Conservation (phyloP, 2,113 vertebrate species). For the Chionodraco myersi region DNA sequence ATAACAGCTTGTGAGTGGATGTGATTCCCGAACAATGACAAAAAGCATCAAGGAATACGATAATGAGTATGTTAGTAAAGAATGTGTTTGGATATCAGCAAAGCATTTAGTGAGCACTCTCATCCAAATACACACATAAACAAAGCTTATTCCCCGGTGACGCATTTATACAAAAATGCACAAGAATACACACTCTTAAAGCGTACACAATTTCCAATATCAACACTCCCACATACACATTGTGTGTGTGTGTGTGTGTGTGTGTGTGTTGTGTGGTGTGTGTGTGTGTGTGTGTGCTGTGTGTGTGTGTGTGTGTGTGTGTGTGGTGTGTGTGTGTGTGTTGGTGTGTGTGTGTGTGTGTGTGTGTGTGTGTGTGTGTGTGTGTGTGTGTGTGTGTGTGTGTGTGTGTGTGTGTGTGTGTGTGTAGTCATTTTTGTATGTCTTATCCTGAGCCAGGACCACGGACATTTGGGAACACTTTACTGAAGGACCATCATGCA, state of each 20-base stretch:
- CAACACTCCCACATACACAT: background rate
- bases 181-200: background rate
- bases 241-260: too few species aligned
- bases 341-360: constrained; percentile 5
- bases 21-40: constrained; percentile 20
- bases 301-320: too few species aligned
- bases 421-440: constrained; percentile 8
- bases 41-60: constrained; percentile 23
- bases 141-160: background rate
- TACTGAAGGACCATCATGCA: constrained; percentile 31
- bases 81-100: constrained; percentile 8
- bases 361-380: constrained; percentile 3
- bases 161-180: background rate
- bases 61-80: constrained; percentile 10
- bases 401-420: constrained; percentile 14
- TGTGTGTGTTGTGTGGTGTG: too few species aligned
- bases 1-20: constrained; percentile 26
- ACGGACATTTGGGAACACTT: constrained; percentile 30
- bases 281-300: too few species aligned
- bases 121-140: background rate
- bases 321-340: background rate
- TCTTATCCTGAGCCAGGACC: constrained; percentile 27
- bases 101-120: too few species aligned
- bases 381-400: constrained; percentile 10
- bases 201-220: background rate